Conservation (phyloP, 2,888 invertebrate genomes). For the Clitarchus hookeri region DNA sequence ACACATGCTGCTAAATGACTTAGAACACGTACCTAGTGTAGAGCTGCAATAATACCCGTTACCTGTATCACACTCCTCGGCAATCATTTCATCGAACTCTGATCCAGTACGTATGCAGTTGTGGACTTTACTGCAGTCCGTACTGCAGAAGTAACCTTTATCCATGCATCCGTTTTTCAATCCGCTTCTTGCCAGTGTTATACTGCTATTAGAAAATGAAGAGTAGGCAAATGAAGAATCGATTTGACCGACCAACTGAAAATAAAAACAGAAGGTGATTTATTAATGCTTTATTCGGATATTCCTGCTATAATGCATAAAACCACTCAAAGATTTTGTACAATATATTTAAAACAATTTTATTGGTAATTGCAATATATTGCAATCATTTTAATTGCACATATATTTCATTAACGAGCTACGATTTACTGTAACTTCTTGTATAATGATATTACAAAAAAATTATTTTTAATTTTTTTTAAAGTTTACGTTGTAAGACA, state of each 20-base stretch:
- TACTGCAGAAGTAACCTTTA: conserved; percentile 16
- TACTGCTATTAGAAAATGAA: neutral
- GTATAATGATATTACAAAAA: too few relatives aligned
- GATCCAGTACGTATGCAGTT: neutral
- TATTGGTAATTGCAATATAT: too few relatives aligned
- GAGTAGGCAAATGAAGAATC: neutral
- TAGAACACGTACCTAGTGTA: conserved; percentile 6
- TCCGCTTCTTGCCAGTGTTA: neutral
- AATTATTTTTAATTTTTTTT: too few relatives aligned
- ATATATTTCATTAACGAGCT: too few relatives aligned
- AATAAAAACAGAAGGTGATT: too few relatives aligned
- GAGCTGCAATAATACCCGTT: conserved; percentile 10
- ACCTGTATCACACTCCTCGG: neutral
- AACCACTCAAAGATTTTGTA: too few relatives aligned
- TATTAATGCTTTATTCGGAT: too few relatives aligned
- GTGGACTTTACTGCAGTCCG: neutral
- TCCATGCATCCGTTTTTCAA: neutral
- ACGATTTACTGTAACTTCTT: too few relatives aligned
- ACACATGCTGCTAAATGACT: neutral
- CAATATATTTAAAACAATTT: too few relatives aligned
- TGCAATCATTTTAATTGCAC: too few relatives aligned
- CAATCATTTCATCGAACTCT: neutral
- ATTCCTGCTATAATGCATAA: neutral
- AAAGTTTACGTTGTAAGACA: too few relatives aligned
- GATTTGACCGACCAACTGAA: neutral